These are phyloP conservation scores for Addax nasomaculatus DNA, from an alignment of 2,113 vertebrate genomes.

Conservation along the genomic window DNA sequence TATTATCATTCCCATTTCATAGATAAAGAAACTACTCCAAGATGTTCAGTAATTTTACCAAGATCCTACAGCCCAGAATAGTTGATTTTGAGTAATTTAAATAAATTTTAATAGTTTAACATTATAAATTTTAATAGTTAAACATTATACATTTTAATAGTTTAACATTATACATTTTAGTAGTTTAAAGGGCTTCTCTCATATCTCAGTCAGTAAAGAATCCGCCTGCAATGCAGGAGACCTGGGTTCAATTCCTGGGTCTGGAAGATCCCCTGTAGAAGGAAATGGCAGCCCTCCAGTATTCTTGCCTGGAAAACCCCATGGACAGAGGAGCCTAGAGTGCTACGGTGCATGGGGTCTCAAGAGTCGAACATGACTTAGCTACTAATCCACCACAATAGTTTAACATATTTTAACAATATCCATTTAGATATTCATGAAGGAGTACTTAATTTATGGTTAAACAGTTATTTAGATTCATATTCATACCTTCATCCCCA, in stretches of 20 bases:
- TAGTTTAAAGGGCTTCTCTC: not conserved
- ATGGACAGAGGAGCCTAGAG: not conserved
- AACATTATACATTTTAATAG: not conserved
- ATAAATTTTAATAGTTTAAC: not conserved
- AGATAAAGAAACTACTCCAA: not conserved
- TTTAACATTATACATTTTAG: not conserved
- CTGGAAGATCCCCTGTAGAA: not conserved
- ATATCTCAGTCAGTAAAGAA: not conserved
- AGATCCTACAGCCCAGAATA: not conserved
- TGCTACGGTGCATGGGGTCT: not conserved
- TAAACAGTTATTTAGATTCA: not conserved
- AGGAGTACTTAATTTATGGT: not conserved
- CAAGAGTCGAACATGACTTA: not conserved
- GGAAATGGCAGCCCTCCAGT: not conserved
- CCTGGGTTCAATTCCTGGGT: not conserved
- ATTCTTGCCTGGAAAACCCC: not conserved
- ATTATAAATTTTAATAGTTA: not conserved
- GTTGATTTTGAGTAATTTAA: not conserved
- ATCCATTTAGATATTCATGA: not conserved
- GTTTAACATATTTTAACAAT: not conserved
- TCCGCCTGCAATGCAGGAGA: not conserved
- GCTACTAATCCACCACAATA: not conserved
- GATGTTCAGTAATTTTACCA: not conserved
- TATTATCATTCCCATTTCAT: not conserved
- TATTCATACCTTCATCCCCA: not conserved